Base-by-base conservation (phyloP, 2,797 vertebrate genomes). In the Alca torda region DNA sequence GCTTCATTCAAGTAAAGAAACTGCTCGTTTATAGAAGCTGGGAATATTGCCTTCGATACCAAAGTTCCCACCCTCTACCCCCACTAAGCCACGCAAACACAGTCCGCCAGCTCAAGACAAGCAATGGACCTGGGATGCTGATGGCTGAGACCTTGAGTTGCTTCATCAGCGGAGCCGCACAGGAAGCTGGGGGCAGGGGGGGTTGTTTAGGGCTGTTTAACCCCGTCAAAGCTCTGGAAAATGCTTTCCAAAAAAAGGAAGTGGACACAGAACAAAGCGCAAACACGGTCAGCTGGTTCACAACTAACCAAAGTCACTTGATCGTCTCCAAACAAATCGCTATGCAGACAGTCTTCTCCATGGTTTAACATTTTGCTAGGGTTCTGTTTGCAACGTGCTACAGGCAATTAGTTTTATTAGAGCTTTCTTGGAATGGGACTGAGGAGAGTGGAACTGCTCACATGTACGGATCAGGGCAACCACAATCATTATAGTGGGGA, bases 401-500 rank as follows among this genome's bases (percentile, higher is more conserved):
- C 28, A 45, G n/a, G 8, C 5, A 73, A 28, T 11, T 33, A 23
- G 12, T 10, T 50, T 41, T 21, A 20, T 26, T 28, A 43, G 1
- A 48, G 50, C 26, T 84, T 64, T n/a, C 84, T 75, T 75, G 33
- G 30, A 76, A 20, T 2, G 81, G 31, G 35, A 45, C 39, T 10
- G 13, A 69, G 72, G 11, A 65, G 30, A 59, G 10, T 3, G 0
- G 15, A 57, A 70, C 46, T 53, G 39, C 59, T 79, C n/a, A 14
- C 37, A 2, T 2, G 30, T 19, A 19, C 43, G 20, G 24, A 14
- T 28, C 56, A 68, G 48, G n/a, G 37, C 35, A 72, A 35, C 43
- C 43, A 39, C 64, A 77, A 1, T 19, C n/a, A 16, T 37, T 53
- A 53, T 0, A 74, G 20, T 0, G 0, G n/a, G 43, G 80, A 3